Evolutionary conservation across 2,797 vertebrate genomes (phyloP).

Genomic region (Falco cherrug): DNA sequence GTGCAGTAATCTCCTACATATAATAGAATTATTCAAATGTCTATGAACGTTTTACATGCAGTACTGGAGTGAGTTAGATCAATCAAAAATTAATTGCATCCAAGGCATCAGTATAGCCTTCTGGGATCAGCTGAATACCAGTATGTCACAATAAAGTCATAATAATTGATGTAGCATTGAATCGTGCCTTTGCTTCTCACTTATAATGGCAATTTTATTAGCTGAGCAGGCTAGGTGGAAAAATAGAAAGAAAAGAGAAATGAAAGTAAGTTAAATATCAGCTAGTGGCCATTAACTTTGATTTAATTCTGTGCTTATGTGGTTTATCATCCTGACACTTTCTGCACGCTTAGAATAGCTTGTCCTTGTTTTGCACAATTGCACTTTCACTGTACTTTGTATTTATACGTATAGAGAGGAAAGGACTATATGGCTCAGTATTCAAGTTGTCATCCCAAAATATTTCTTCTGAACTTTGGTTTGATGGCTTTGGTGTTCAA

Average conservation of each 20-base stretch:
- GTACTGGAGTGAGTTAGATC: constrained; percentile 63
- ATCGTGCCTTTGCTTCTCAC: constrained; percentile 52
- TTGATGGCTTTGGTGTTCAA: background rate
- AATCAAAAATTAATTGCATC: constrained; percentile 73
- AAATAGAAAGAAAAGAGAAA: constrained; percentile 62
- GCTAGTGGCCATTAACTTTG: constrained; percentile 58
- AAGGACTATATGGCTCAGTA: background rate
- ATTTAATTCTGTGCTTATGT: constrained; percentile 47
- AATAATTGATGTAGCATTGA: constrained; percentile 71
- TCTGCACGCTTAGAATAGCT: constrained; percentile 7
- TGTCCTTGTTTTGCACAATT: constrained; percentile 38
- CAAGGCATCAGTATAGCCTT: constrained; percentile 55
- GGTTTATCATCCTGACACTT: constrained; percentile 54
- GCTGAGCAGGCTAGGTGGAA: constrained; percentile 38
- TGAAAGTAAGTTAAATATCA: constrained; percentile 64
- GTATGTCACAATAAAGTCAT: constrained; percentile 70
- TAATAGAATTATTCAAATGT: constrained; percentile 70
- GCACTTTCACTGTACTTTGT: background rate
- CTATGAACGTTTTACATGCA: constrained; percentile 52
- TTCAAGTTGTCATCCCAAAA: background rate
- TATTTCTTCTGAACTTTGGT: background rate
- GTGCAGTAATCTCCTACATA: constrained; percentile 51
- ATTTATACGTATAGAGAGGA: background rate
- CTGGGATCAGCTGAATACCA: constrained; percentile 62
- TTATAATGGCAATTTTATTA: constrained; percentile 62